phyloP scores from a whole-genome alignment of 2,888 invertebrate species.

The Tenthredo mesomela region DNA sequence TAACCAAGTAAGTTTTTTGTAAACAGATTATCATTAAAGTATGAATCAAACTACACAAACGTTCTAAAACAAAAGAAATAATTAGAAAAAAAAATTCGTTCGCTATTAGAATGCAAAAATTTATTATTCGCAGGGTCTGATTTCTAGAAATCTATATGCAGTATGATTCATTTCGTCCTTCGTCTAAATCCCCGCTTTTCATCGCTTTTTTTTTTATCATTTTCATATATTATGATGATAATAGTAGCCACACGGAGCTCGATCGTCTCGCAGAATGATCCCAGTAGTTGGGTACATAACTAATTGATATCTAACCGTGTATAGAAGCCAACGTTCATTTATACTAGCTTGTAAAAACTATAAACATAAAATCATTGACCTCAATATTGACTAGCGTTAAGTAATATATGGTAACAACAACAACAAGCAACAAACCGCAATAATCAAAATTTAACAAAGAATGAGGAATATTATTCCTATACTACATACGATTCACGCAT shows the following conservation, averaged over 20 bases:
- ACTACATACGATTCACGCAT: not conserved
- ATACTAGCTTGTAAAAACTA: not conserved
- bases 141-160: not conserved
- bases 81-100: not conserved
- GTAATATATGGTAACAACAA: slow-evolving; percentile 1
- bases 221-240: not conserved
- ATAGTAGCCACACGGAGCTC: not conserved
- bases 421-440: slow-evolving; percentile 1
- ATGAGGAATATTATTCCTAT: not conserved
- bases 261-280: not conserved
- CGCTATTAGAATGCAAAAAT: not conserved
- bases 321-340: slow-evolving; percentile 1
- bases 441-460: not conserved
- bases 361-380: slow-evolving; percentile 53
- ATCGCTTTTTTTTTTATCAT: not conserved
- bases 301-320: slow-evolving; percentile 45
- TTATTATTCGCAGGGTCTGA: not conserved
- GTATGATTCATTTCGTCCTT: not conserved
- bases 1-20: slow-evolving; percentile 14
- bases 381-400: slow-evolving; percentile 46
- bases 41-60: not conserved
- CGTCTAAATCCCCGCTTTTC: not conserved
- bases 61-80: no score
- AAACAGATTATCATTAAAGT: not conserved
- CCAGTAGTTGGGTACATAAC: not conserved